Conservation (phyloP, 1,140 invertebrate genomes). For the Achatina immaculata region DNA sequence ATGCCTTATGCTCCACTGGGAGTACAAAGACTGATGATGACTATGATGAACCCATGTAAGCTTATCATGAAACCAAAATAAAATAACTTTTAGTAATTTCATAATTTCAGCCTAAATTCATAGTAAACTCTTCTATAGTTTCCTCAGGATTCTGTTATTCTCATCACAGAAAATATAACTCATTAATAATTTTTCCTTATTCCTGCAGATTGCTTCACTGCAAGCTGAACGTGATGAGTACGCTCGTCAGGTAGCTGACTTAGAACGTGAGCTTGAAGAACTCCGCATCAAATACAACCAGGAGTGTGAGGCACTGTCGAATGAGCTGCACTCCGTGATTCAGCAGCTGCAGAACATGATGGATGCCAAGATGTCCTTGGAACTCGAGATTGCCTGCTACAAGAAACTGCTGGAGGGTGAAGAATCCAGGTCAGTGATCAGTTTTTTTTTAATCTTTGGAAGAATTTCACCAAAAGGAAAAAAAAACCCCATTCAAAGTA, state of each 20-base stretch:
- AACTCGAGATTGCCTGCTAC: slow-evolving; percentile 71
- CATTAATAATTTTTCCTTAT: too few species aligned
- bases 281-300: slow-evolving; percentile 48
- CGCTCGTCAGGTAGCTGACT: slow-evolving; percentile 52
- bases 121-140: too few species aligned
- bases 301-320: slow-evolving; percentile 39
- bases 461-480: not conserved
- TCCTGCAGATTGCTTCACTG: slow-evolving; percentile 68
- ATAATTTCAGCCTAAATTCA: too few species aligned
- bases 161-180: too few species aligned
- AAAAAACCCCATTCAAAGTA: too few species aligned
- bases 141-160: too few species aligned
- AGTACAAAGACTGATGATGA: too few species aligned
- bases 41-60: too few species aligned
- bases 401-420: slow-evolving; percentile 70
- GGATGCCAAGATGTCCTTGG: slow-evolving; percentile 72
- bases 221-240: slow-evolving; percentile 71
- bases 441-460: not conserved
- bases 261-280: slow-evolving; percentile 54
- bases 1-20: too few species aligned
- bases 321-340: slow-evolving; percentile 59
- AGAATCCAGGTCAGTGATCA: slow-evolving; percentile 62
- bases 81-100: too few species aligned
- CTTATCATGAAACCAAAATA: too few species aligned
- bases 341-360: slow-evolving; percentile 58